These are phyloP conservation scores for Carassius carassius DNA, from an alignment of 2,113 vertebrate species.

Conservation along the genomic window DNA sequence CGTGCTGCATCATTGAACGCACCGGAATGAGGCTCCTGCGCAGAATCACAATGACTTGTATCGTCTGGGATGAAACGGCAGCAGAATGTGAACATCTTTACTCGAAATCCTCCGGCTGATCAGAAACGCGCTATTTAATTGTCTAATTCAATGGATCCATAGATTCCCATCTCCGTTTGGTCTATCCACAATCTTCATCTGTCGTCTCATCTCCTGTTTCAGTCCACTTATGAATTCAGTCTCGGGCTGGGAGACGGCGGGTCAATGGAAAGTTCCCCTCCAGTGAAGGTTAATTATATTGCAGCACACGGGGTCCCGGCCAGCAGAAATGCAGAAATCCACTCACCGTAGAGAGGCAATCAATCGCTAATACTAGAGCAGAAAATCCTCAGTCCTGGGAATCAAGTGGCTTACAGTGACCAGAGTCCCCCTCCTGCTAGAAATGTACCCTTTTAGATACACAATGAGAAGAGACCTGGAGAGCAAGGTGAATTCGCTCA, in stretches of 20 bases:
- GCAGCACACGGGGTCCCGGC: constrained; percentile 36
- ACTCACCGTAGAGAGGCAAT: constrained; percentile 65
- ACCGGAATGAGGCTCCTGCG: constrained; percentile 18
- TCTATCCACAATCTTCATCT: neutral
- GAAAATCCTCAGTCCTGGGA: constrained; percentile 48
- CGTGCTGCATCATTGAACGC: neutral
- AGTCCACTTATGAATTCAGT: constrained; percentile 53
- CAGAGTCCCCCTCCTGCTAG: neutral
- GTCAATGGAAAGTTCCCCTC: constrained; percentile 67
- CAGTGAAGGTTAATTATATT: constrained; percentile 69
- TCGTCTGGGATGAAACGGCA: constrained; percentile 63
- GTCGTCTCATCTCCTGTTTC: constrained; percentile 48
- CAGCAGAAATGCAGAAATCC: constrained; percentile 66
- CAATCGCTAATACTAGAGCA: constrained; percentile 64
- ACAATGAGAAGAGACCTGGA: constrained; percentile 34
- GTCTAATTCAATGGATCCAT: constrained; percentile 71
- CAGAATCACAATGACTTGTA: constrained; percentile 70
- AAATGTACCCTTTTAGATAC: constrained; percentile 27
- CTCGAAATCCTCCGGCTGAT: constrained; percentile 60
- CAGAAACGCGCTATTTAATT: constrained; percentile 71
- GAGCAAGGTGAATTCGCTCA: constrained; percentile 46
- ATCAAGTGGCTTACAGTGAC: constrained; percentile 45
- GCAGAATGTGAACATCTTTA: constrained; percentile 49
- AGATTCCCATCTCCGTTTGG: constrained; percentile 37
- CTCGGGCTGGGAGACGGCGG: constrained; percentile 54